A percentile compares a stretch with the other conserved stretches of the same genome.
Evolutionary conservation across 1,140 invertebrate genomes (phyloP).

Genomic region (Pseudomyrmex concolor): DNA sequence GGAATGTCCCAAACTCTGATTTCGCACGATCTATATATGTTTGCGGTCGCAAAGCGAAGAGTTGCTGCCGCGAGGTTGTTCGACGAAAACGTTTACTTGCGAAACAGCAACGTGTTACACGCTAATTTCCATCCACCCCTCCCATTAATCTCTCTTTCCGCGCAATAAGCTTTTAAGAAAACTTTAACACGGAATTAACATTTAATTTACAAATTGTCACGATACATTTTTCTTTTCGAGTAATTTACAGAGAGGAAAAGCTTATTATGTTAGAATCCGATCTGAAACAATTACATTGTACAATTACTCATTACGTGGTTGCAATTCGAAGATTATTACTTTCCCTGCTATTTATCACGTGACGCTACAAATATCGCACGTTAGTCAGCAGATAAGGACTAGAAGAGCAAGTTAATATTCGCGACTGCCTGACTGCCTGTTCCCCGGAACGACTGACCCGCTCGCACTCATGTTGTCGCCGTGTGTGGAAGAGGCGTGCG

Average conservation of each 20-base stretch:
- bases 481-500: not conserved
- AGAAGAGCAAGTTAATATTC: slow-evolving; percentile 10
- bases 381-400: slow-evolving; percentile 1
- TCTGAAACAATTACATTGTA: too few relatives aligned
- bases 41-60: not conserved
- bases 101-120: slow-evolving; percentile 11
- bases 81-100: not conserved
- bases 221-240: too few relatives aligned
- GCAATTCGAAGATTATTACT: too few relatives aligned
- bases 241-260: too few relatives aligned
- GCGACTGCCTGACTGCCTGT: not conserved
- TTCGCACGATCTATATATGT: slow-evolving; percentile 4
- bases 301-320: too few relatives aligned
- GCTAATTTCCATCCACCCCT: slow-evolving; percentile 24
- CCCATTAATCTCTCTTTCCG: not conserved
- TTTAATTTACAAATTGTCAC: not conserved
- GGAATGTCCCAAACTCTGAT: slow-evolving; percentile 16
- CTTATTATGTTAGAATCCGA: too few relatives aligned
- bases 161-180: not conserved
- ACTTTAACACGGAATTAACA: not conserved
- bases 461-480: not conserved
- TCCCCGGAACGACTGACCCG: not conserved
- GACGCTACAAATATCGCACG: not conserved
- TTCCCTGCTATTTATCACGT: too few relatives aligned
- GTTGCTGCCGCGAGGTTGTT: not conserved